A percentile compares a stretch with the other conserved stretches of the same genome.
Conservation (phyloP, 2,888 invertebrate species). For the Dichetophora obliterata region DNA sequence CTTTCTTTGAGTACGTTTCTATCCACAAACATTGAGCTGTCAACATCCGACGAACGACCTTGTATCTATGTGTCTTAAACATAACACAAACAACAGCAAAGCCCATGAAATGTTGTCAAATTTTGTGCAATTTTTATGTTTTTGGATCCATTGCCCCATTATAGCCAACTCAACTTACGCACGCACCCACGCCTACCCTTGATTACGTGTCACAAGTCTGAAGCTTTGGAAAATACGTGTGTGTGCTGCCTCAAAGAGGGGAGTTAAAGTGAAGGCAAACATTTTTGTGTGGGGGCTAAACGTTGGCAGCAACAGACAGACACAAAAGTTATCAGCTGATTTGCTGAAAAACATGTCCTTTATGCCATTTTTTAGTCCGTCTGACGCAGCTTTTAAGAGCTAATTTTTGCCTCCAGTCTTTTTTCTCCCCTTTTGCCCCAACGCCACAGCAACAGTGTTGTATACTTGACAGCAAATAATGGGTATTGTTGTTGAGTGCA, state of each 20-base stretch:
- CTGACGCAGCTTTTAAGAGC: constrained; percentile 32
- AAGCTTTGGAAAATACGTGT: neutral
- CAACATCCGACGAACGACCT: constrained; percentile 12
- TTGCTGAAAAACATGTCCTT: neutral
- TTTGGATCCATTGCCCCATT: neutral
- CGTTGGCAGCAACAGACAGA: neutral
- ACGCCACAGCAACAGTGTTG: neutral
- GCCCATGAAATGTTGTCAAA: neutral
- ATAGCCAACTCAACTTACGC: neutral
- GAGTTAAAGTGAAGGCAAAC: neutral
- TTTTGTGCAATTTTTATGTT: neutral
- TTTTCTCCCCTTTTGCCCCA: neutral
- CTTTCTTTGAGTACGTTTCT: neutral
- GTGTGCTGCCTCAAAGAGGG: neutral
- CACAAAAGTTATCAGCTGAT: neutral
- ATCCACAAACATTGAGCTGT: constrained; percentile 11
- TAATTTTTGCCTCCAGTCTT: constrained; percentile 26
- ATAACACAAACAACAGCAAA: neutral
- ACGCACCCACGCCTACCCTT: neutral
- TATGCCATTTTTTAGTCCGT: neutral
- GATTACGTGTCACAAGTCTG: neutral
- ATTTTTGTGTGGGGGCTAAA: neutral
- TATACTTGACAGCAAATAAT: constrained; percentile 11
- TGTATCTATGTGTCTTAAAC: neutral
- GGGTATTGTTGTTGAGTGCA: neutral